Evolutionary conservation across 2,888 invertebrate species (phyloP), one percentile per base, ranked within the genome.

Genomic region (Aelia acuminata): DNA sequence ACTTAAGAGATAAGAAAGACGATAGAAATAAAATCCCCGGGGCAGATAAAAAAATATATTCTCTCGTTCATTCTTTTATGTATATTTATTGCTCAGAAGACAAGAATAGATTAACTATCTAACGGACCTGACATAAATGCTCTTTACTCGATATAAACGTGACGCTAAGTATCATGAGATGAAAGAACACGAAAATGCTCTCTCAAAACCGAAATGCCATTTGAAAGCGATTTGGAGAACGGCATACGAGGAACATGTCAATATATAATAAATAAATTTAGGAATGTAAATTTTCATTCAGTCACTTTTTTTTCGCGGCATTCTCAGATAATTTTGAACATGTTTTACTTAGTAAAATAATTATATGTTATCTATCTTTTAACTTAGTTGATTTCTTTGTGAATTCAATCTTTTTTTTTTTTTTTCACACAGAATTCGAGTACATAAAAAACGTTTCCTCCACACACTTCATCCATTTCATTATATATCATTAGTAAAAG

Each of bases 1-100:
- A 35, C 63, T 70, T 70, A 31, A 70, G 63, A 70, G 63, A 70
- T 70, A 70, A 70, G 63, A 70, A 70, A 70, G 57, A 70, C 63
- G 63, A 70, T 70, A 70, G 63, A 35, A 70, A 70, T 70, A 35
- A 70, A 70, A 70, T 70, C 63, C 63, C 63, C 35, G 4, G 35
- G 20, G 63, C 18, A 20, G 31, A 70, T 70, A 70, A 70, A 70
- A 35, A 70, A 70, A 70, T 70, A 63, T 63, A 3, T 20, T 35
- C 1, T 35, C 18, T 31, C 35, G 18, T 70, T 35, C 18, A 18
- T 53, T 53, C 63, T 18, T 63, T 63, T 31, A 15, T 31, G 31
- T 35, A 7, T 3, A 35, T 70, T 70, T 35, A 70, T 35, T 18
- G 18, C 31, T 20, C 35, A 35, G 2, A 31, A 35, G 15, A 35